Evolutionary conservation across 2,888 invertebrate species (phyloP).

Genomic region (Allacma fusca): DNA sequence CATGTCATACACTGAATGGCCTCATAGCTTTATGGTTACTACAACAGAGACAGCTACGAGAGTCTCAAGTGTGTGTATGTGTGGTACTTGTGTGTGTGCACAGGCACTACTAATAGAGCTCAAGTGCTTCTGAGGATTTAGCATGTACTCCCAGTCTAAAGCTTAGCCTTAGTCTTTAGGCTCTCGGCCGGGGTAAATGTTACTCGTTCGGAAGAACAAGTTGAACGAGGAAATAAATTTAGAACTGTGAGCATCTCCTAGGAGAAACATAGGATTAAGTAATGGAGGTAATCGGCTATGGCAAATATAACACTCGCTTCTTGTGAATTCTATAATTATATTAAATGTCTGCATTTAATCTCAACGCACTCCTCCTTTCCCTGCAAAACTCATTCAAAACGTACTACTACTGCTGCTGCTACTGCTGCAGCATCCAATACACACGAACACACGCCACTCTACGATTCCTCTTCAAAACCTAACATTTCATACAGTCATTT

Average conservation of each 20-base stretch:
- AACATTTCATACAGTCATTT: too few relatives aligned
- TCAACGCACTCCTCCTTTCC: neutral
- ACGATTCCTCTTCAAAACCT: too few relatives aligned
- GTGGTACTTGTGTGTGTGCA: neutral
- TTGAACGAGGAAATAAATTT: constrained; percentile 27
- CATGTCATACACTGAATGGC: too few relatives aligned
- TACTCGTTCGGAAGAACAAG: neutral
- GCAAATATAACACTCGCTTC: constrained; percentile 8
- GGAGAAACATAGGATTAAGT: constrained; percentile 9
- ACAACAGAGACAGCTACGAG: neutral
- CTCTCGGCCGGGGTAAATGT: neutral
- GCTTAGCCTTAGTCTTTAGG: neutral
- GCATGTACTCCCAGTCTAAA: constrained; percentile 6
- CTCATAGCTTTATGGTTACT: too few relatives aligned
- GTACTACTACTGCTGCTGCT: too few relatives aligned
- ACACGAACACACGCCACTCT: too few relatives aligned
- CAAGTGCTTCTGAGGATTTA: constrained; percentile 14
- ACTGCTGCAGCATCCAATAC: too few relatives aligned
- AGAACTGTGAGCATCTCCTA: constrained; percentile 16
- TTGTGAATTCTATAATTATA: neutral
- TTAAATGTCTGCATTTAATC: constrained; percentile 7
- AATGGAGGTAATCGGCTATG: constrained; percentile 15
- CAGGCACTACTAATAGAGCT: constrained; percentile 17
- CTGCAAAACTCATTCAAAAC: too few relatives aligned
- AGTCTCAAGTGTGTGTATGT: neutral